Evolutionary conservation across 2,797 vertebrate species (phyloP), one percentile per base, ranked within the genome.

Genomic region (Paguma larvata): DNA sequence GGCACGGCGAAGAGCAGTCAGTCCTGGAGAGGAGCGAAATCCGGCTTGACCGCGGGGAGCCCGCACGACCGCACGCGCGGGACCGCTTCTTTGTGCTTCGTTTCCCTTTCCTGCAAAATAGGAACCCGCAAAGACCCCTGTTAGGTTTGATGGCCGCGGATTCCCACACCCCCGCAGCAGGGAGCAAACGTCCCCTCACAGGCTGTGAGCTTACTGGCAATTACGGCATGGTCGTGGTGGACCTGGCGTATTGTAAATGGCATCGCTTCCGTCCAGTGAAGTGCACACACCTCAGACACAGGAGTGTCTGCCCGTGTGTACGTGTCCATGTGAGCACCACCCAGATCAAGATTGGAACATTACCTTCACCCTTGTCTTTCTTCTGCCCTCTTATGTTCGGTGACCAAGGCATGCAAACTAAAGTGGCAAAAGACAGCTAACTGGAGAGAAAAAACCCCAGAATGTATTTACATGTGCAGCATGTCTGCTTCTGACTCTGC

Each of bases 21-120:
- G 82, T 75, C 1, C 3, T 1, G 13, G 32, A 72, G 34, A 53
- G 32, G 30, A 79, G 34, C 38, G 46, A 72, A 62, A 68, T 27
- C 27, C 62, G 41, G 18, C 38, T 68, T 23, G 15, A 32, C 51
- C 23, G 8, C 6, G n/a, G 30, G 38, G 15, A n/a, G 18, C 51
- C 34, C 21, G 32, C 44, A 27, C 0, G 13, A 53, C 16, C 4
- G 23, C 18, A 2, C 18, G 6, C 6, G 10, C 12, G 5, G 23
- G 3, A 2, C 63, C 32, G 4, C 32, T 82, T 68, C 65, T 73
- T 59, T 53, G 68, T 12, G 25, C 12, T 18, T 32, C 41, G 13
- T 38, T 53, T 85, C 83, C 18, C 32, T 56, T 63, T 70, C 48
- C 23, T 79, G 19, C 25, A 56, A 63, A 41, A 56, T 9, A 34